phyloP scores from a whole-genome alignment of 2,888 invertebrate species.

The Platycheirus albimanus region DNA sequence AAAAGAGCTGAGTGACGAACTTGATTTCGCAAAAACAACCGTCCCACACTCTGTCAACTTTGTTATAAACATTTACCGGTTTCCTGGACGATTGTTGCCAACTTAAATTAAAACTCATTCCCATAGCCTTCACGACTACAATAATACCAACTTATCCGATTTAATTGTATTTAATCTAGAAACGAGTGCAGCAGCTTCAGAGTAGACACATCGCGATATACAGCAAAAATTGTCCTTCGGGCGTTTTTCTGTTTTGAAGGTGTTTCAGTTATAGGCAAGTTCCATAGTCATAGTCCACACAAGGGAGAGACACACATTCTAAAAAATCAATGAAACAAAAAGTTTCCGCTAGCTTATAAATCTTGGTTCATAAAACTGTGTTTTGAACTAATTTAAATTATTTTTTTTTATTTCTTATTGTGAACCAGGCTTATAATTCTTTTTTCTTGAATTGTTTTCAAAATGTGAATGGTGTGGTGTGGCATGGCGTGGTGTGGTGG shows the following conservation, averaged over 20 bases:
- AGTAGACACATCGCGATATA: not conserved
- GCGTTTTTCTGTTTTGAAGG: conserved; percentile 48
- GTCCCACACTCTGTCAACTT: conserved; percentile 45
- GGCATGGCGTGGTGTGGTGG: conserved; percentile 26
- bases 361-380: conserved; percentile 24
- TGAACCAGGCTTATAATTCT: not conserved
- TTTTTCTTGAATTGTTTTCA: conserved; percentile 28
- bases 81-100: conserved; percentile 46
- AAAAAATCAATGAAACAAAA: conserved; percentile 15
- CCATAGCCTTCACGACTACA: conserved; percentile 53
- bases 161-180: conserved; percentile 52
- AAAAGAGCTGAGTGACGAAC: conserved; percentile 54
- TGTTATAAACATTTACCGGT: conserved; percentile 47
- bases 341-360: conserved; percentile 34
- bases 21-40: conserved; percentile 17
- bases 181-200: conserved; percentile 46
- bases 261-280: conserved; percentile 17
- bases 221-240: conserved; percentile 50
- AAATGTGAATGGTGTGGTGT: conserved; percentile 48
- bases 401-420: conserved; percentile 31
- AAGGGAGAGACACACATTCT: conserved; percentile 46
- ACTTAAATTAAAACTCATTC: conserved; percentile 44
- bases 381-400: conserved; percentile 63
- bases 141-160: conserved; percentile 37
- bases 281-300: not conserved